Evolutionary conservation across 2,888 invertebrate species (phyloP), one percentile per base, ranked within the genome.

Genomic region (Phania funesta): DNA sequence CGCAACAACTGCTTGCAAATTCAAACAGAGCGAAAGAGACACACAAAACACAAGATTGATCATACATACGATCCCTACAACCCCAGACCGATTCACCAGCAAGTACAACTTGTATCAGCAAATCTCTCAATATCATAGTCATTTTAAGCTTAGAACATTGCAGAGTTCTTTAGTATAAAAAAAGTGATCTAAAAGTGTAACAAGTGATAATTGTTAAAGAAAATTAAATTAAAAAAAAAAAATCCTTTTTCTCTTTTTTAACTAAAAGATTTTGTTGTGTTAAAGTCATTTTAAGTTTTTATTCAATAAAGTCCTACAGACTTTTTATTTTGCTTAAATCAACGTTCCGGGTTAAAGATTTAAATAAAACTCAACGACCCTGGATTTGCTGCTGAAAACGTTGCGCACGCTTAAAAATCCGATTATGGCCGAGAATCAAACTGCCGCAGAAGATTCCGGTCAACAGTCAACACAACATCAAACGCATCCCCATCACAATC

Each of bases 371-470:
- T n/a, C 82, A 81, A 84, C 88, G 86, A 90, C 85, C 85, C 89
- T 89, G 89, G 90, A 89, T 89, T 90, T 89, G 88, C 86, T 89
- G 87, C 88, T 90, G 80, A 89, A 89, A 84, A 89, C 90, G 86
- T 89, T 89, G 84, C 89, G 89, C 58, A 88, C 89, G 85, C 88
- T 89, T 83, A 90, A 90, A 87, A 87, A 86, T 84, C 89, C 89
- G 88, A 90, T 89, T 87, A 90, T 90, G 90, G 90, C 90, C 87
- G 90, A 90, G 87, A 90, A 90, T 87, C 90, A 90, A 87, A 90
- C 89, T 81, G 90, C 90, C 82, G 89, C 87, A 86, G 90, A 90
- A 87, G 90, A 90, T 88, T 90, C 90, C 85, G 90, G 90, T 86
- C 90, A 90, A 83, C 87, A 88, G 85, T 86, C 87, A 89, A 73